Conservation (phyloP, 2,797 vertebrate genomes). For the Otus scops region DNA sequence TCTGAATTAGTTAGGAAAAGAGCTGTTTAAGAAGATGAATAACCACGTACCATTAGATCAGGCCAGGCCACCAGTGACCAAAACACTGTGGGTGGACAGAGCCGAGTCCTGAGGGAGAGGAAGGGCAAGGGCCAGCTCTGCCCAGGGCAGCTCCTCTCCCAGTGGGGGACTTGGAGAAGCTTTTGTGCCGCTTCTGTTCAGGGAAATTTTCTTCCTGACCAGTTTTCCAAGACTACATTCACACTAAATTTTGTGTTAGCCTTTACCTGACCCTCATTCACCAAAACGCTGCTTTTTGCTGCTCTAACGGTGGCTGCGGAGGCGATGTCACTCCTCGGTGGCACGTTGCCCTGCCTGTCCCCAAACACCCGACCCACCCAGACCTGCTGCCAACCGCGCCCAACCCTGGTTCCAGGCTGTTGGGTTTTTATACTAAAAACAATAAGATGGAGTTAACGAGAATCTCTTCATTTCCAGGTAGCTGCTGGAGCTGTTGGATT, state of each 20-base stretch:
- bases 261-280: not conserved
- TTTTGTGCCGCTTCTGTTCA: not conserved
- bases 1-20: not conserved
- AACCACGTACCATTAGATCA: not conserved
- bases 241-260: not conserved
- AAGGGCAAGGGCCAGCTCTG: not conserved
- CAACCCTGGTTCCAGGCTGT: not conserved
- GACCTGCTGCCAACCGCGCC: not conserved
- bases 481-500: not conserved
- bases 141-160: not conserved
- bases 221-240: not conserved
- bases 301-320: not conserved
- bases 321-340: not conserved
- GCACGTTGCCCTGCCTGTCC: not conserved
- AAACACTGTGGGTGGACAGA: not conserved
- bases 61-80: not conserved
- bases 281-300: not conserved
- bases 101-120: not conserved
- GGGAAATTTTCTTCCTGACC: not conserved
- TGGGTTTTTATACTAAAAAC: not conserved
- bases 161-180: not conserved
- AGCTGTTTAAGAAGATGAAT: not conserved
- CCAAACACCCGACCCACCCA: not conserved
- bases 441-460: not conserved
- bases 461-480: constrained; percentile 71